Evolutionary conservation across 1,140 invertebrate genomes (phyloP), one percentile per base, ranked within the genome.

Genomic region (Hetaerina americana): DNA sequence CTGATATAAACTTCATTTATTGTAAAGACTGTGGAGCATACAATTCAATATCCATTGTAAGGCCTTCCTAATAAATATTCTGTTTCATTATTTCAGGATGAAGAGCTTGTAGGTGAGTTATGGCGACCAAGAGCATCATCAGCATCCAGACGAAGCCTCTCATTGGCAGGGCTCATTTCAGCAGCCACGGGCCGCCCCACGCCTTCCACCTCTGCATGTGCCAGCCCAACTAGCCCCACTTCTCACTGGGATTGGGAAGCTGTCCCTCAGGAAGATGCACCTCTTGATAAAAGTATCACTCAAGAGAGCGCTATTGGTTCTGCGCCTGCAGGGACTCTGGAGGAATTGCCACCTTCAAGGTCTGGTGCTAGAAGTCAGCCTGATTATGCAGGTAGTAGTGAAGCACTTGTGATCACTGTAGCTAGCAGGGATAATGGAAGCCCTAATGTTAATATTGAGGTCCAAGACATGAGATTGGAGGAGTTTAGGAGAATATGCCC

Each of bases 51-150:
- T n/a, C n/a, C n/a, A n/a, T n/a, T n/a, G n/a, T n/a, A n/a, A n/a
- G n/a, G n/a, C n/a, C n/a, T n/a, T n/a, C n/a, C n/a, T n/a, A n/a
- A n/a, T n/a, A n/a, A n/a, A n/a, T n/a, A n/a, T n/a, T n/a, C n/a
- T n/a, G n/a, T n/a, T n/a, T n/a, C n/a, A n/a, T n/a, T n/a, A n/a
- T n/a, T n/a, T n/a, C n/a, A 79, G 76, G 78, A 79, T 25, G 80
- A 80, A 68, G 80, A 81, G 57, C 75, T 79, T 26, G 80, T 79
- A 25, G 80, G 80, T 0, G 79, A 80, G 73, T 27, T 81, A 25
- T 69, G 80, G 10, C 73, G 75, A 24, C 77, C 77, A 1, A 72
- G 80, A 10, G 75, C 77, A 29, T 70, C 79, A 26, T 68, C 67
- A 6, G 67, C 24, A 5, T 57, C 40, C 15, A 57, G 40, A 57